Percentiles rank a stretch among this genome's conserved stretches.
These are phyloP conservation scores for Acleris sparsana DNA, from an alignment of 2,888 invertebrate genomes.

Conservation along the genomic window DNA sequence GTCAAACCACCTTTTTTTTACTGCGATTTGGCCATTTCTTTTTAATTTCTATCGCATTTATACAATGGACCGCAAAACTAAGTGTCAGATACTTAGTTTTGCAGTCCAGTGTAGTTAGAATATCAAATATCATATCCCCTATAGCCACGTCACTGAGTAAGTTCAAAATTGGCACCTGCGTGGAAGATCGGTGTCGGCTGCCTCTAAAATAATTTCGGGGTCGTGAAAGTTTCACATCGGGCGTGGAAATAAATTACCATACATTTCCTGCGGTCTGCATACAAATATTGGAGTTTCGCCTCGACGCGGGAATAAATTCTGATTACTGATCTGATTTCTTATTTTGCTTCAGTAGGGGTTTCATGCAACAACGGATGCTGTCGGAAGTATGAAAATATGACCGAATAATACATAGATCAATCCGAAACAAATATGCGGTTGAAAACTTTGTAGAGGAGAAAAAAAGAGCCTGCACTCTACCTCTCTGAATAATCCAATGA, in stretches of 20 bases:
- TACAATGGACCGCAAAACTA: too few relatives aligned
- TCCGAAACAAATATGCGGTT: too few relatives aligned
- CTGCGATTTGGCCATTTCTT: too few relatives aligned
- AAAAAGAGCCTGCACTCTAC: too few relatives aligned
- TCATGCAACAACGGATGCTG: neutral
- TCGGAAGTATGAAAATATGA: constrained; percentile 1
- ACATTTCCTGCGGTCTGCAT: constrained; percentile 58
- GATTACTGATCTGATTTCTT: constrained; percentile 45
- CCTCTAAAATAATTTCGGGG: constrained; percentile 57
- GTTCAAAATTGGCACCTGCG: constrained; percentile 20
- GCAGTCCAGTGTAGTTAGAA: too few relatives aligned
- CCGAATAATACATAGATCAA: neutral
- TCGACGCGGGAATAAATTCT: constrained; percentile 43
- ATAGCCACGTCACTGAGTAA: neutral
- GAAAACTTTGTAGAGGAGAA: too few relatives aligned
- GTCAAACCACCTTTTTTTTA: too few relatives aligned
- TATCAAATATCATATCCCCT: neutral
- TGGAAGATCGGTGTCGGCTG: constrained; percentile 41
- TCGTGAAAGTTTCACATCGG: constrained; percentile 62
- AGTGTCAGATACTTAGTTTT: too few relatives aligned
- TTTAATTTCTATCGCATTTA: too few relatives aligned
- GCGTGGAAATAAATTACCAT: constrained; percentile 65
- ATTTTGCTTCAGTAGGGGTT: constrained; percentile 17
- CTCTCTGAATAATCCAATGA: too few relatives aligned
- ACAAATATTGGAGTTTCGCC: constrained; percentile 54